phyloP scores from a whole-genome alignment of 2,888 invertebrate genomes.

The Adelphocoris suturalis region DNA sequence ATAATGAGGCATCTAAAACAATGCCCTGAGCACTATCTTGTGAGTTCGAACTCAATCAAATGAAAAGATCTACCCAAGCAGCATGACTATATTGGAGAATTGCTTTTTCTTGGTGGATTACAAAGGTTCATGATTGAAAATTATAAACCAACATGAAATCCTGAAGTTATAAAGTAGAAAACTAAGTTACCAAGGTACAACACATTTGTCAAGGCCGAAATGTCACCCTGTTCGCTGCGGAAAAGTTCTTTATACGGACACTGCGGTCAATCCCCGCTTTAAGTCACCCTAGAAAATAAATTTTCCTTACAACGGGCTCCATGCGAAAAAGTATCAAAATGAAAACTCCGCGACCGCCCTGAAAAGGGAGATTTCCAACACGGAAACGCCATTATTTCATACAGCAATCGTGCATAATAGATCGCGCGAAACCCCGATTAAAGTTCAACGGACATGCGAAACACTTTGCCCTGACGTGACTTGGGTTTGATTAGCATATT shows the following conservation, averaged over 20 bases:
- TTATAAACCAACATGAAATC: too few species aligned
- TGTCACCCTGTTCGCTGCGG: neutral
- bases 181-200: too few species aligned
- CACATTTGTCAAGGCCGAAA: neutral
- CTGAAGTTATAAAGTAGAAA: too few species aligned
- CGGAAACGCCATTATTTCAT: conserved; percentile 39
- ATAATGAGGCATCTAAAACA: too few species aligned
- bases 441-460: conserved; percentile 37
- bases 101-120: too few species aligned
- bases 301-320: neutral
- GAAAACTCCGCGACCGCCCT: neutral
- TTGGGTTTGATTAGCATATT: conserved; percentile 27
- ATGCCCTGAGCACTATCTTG: too few species aligned
- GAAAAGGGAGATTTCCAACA: conserved; percentile 34
- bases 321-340: conserved; percentile 23
- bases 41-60: too few species aligned
- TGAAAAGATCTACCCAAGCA: too few species aligned
- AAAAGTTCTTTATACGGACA: neutral
- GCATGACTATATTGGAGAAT: too few species aligned
- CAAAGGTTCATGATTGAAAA: too few species aligned
- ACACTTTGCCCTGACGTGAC: conserved; percentile 29
- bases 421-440: conserved; percentile 27
- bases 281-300: neutral
- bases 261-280: neutral
- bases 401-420: conserved; percentile 11